These are phyloP conservation scores for western clawed frog (Xenopus tropicalis) DNA, from an alignment of 2,113 vertebrate genomes.

Conservation along the genomic window UCB_Xtro_10.0 CM004445.2:49471001-49471500, in stretches of 20 bases:
- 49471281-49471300: constrained; percentile 38
- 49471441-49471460: neutral
- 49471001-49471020: neutral
- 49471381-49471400: constrained; percentile 21
- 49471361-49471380: constrained; percentile 1
- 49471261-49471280: constrained; percentile 44
- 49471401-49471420: constrained; percentile 7
- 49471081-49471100: neutral
- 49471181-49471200: constrained; percentile 47
- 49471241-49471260: constrained; percentile 43
- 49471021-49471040: neutral
- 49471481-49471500: neutral
- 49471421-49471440: constrained; percentile 10
- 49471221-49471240: constrained; percentile 43
- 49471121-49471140: neutral
- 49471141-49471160: constrained; percentile 25
- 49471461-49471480: neutral
- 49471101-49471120: constrained; percentile 3
- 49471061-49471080: constrained; percentile 37
- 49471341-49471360: constrained; percentile 32
- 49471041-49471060: neutral
- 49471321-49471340: constrained; percentile 42
- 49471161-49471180: constrained; percentile 47
- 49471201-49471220: constrained; percentile 48
- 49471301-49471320: constrained; percentile 36